A percentile compares a stretch with the other conserved stretches of the same genome.
Conservation (phyloP, 2,113 vertebrate species). For the Tragulus kanchil region DNA sequence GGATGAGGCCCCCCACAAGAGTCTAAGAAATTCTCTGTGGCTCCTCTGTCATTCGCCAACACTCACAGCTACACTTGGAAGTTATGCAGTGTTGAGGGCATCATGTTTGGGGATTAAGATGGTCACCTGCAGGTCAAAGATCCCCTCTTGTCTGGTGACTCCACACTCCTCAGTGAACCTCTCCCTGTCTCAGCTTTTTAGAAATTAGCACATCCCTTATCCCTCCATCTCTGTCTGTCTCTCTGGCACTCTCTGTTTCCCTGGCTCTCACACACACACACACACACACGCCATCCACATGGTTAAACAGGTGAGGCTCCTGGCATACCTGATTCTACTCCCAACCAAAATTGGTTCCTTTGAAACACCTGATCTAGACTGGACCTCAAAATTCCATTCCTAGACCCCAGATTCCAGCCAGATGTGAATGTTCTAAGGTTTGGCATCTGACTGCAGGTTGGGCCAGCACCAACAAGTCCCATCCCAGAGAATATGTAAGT, state of each 20-base stretch:
- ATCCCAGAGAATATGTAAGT: slow-evolving; percentile 8
- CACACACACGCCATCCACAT: neutral
- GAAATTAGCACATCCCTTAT: neutral
- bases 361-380: neutral
- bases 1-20: neutral
- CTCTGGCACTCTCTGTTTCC: neutral
- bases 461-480: neutral
- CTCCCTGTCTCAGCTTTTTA: neutral
- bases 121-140: neutral
- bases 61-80: neutral
- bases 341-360: slow-evolving; percentile 5
- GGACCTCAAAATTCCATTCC: neutral
- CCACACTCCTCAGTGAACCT: neutral
- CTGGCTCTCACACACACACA: neutral
- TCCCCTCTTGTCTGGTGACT: neutral
- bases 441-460: neutral
- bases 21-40: neutral
- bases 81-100: neutral
- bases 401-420: neutral
- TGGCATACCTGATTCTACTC: neutral
- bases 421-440: neutral
- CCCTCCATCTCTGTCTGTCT: neutral
- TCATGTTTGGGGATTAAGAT: neutral
- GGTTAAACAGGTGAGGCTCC: neutral
- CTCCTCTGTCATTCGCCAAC: neutral